Evolutionary conservation across 2,888 invertebrate species (phyloP).

Genomic region (Euplexia lucipara): DNA sequence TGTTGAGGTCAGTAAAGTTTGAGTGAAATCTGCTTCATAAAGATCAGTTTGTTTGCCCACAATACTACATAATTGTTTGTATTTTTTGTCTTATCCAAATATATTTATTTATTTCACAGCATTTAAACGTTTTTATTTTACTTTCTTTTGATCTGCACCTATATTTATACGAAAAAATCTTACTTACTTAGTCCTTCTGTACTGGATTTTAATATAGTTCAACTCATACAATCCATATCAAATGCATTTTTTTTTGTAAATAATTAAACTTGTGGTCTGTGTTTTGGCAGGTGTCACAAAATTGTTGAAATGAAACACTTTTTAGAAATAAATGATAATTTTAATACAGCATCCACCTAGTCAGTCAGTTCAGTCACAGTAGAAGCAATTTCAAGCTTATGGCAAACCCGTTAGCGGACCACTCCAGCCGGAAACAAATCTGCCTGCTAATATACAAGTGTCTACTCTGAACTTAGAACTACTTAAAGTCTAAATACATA

Average conservation of each 20-base stretch:
- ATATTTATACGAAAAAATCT: no score
- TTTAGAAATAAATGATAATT: slow-evolving; percentile 59
- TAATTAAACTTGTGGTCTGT: slow-evolving; percentile 3
- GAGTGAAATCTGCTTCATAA: slow-evolving; percentile 6
- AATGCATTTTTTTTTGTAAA: slow-evolving; percentile 16
- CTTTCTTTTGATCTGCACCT: slow-evolving; percentile 7
- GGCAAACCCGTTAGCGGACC: slow-evolving; percentile 34
- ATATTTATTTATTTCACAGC: slow-evolving; percentile 22
- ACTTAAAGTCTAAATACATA: slow-evolving; percentile 68
- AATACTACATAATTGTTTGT: neutral
- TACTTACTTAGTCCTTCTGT: no score
- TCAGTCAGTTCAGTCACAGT: slow-evolving; percentile 76
- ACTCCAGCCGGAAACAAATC: slow-evolving; percentile 31
- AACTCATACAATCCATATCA: neutral
- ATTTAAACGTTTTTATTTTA: slow-evolving; percentile 14
- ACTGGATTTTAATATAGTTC: no score
- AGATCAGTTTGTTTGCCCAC: neutral
- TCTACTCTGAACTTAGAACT: slow-evolving; percentile 60
- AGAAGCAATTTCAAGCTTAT: slow-evolving; percentile 45
- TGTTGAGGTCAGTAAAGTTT: neutral
- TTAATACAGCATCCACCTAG: slow-evolving; percentile 81
- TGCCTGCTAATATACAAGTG: slow-evolving; percentile 50
- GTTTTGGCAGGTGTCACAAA: slow-evolving; percentile 9
- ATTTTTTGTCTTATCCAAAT: neutral
- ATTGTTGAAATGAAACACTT: slow-evolving; percentile 62